Conservation (phyloP, 1,140 invertebrate species). For the Drosophila sp. region DNA sequence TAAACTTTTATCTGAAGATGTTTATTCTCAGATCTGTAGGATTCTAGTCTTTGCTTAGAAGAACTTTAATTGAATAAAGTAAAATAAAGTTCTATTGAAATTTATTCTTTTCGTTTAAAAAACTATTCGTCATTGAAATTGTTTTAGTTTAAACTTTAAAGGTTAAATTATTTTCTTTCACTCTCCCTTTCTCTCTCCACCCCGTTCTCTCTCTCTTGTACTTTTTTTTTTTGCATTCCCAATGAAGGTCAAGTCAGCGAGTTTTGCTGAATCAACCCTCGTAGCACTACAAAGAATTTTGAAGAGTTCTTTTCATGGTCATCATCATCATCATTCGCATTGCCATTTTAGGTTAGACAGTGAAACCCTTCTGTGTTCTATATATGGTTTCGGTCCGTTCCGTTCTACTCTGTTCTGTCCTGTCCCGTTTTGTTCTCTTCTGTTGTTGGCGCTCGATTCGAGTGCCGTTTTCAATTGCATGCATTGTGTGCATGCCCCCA, state of each 20-base stretch:
- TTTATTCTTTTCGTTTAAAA: too few species aligned
- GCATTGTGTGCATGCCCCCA: slow-evolving; percentile 6
- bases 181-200: background rate
- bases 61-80: too few species aligned
- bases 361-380: background rate
- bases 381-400: background rate
- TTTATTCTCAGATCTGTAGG: too few species aligned
- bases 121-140: too few species aligned
- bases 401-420: background rate
- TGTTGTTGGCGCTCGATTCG: slow-evolving; percentile 14
- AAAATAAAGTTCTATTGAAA: too few species aligned
- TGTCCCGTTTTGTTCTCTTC: background rate
- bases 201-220: background rate
- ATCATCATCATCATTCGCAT: slow-evolving; percentile 14
- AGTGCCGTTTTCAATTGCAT: slow-evolving; percentile 25
- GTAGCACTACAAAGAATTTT: background rate
- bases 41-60: too few species aligned
- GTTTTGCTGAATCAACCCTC: slow-evolving; percentile 7
- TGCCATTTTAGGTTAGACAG: slow-evolving; percentile 8
- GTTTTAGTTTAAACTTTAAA: too few species aligned
- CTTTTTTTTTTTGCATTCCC: background rate
- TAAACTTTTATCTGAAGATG: too few species aligned
- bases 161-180: background rate
- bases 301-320: slow-evolving; percentile 19
- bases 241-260: slow-evolving; percentile 5